A percentile compares a stretch with the other conserved stretches of the same genome.
Conservation (phyloP, 2,797 vertebrate genomes). For the Staurois parvus region DNA sequence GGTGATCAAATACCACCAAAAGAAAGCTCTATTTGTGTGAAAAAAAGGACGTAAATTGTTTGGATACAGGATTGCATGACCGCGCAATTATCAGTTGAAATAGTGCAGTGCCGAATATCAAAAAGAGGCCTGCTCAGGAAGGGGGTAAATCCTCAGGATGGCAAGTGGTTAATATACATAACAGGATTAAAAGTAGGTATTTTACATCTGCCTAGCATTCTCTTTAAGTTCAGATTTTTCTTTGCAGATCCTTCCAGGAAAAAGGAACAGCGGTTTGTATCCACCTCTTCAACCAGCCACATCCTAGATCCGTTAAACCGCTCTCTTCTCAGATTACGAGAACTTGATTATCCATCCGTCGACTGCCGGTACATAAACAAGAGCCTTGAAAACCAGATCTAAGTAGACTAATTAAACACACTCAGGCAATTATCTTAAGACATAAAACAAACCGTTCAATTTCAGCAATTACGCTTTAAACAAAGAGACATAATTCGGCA, state of each 20-base stretch:
- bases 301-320: constrained; percentile 22
- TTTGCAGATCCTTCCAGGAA: background rate
- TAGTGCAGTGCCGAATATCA: too few relatives aligned
- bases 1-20: too few relatives aligned
- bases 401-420: constrained; percentile 52
- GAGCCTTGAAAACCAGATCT: constrained; percentile 3
- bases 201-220: background rate
- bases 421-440: constrained; percentile 40
- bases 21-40: too few relatives aligned
- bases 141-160: too few relatives aligned
- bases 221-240: too few relatives aligned
- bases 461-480: constrained; percentile 49
- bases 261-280: background rate
- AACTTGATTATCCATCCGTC: constrained; percentile 40
- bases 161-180: too few relatives aligned
- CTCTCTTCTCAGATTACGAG: constrained; percentile 35
- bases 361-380: constrained; percentile 2
- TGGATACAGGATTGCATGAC: too few relatives aligned
- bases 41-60: too few relatives aligned
- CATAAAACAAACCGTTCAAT: constrained; percentile 55
- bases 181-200: too few relatives aligned
- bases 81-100: too few relatives aligned
- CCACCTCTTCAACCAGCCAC: background rate
- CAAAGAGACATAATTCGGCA: constrained; percentile 43
- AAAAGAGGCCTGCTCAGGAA: too few relatives aligned